Evolutionary conservation across 2,888 invertebrate genomes (phyloP), one percentile per base, ranked within the genome.

Genomic region (Eupithecia abbreviata): DNA sequence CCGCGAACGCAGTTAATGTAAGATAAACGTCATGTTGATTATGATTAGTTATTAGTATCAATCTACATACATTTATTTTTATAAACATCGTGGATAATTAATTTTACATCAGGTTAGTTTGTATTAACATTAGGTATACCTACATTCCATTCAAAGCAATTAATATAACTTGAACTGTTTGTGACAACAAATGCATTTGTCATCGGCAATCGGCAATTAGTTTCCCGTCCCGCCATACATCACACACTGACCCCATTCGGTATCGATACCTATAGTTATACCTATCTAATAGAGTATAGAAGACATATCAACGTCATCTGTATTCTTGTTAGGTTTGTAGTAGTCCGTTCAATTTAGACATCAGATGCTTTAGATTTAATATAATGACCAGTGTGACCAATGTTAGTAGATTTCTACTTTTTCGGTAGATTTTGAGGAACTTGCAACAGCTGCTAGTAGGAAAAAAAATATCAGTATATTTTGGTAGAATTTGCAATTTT

Each of bases 111-210:
- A 18, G 55, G n/a, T 18, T n/a, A n/a, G n/a, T 55, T 15, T 7
- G n/a, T 51, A n/a, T n/a, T 45, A 6, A 7, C 7, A 7, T 45
- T 7, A 7, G 1, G 45, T 45, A 45, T 45, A 5, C 5, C n/a
- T 7, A 65, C 41, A 65, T 65, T 41, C 65, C 5, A 74, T 71
- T 81, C 83, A 84, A 79, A 80, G 68, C 55, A 69, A 73, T 58
- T 77, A 79, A 73, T 78, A 72, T 71, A 45, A 51, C 62, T 62
- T 30, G 51, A 49, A 15, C 55, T 75, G 47, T 78, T 73, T 71
- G 71, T 71, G 76, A 69, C 72, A 58, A 74, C 66, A 62, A 67
- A 73, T 77, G 77, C 77, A 77, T 77, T 74, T 68, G 75, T 75
- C 73, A 77, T 77, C 58, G 49, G 67, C 73, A 71, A 75, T 73